These are phyloP conservation scores for Hemicrepidius hirtus DNA, from an alignment of 2,888 invertebrate genomes.

Conservation along the genomic window DNA sequence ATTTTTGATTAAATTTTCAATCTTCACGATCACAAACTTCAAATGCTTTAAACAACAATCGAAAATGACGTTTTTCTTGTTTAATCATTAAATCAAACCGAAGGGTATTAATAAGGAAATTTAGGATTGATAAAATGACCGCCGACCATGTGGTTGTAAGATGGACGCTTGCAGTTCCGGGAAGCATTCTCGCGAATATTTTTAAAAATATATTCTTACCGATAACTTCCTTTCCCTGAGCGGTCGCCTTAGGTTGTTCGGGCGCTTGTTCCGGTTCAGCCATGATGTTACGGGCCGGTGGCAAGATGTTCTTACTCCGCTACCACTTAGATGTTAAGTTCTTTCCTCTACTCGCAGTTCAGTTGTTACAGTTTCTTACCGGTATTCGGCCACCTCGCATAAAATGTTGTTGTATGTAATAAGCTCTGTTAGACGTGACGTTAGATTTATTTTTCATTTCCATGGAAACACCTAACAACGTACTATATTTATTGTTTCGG, in stretches of 20 bases:
- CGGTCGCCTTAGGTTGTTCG: constrained; percentile 75
- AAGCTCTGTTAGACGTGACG: constrained; percentile 8
- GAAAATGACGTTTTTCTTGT: neutral
- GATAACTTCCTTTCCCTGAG: constrained; percentile 91
- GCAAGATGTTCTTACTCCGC: constrained; percentile 86
- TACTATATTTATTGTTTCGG: constrained; percentile 27
- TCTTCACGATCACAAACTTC: no score
- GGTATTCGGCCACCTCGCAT: constrained; percentile 46
- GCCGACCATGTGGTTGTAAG: constrained; percentile 36
- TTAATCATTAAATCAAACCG: no score
- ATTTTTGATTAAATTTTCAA: no score
- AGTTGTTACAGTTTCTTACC: constrained; percentile 69
- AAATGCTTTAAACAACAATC: neutral
- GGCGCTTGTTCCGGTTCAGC: constrained; percentile 90
- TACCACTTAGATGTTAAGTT: constrained; percentile 84
- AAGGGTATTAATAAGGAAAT: neutral
- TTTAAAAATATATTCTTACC: constrained; percentile 76
- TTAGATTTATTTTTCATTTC: constrained; percentile 31
- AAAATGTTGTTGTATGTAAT: constrained; percentile 16
- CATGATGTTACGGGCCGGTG: constrained; percentile 90
- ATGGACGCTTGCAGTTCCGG: constrained; percentile 38
- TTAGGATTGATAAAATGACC: neutral
- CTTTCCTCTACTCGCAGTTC: constrained; percentile 75
- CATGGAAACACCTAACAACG: constrained; percentile 28
- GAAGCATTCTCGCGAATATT: constrained; percentile 18